phyloP scores from a whole-genome alignment of 2,888 invertebrate genomes.

The Trachelus troglodyta region DNA sequence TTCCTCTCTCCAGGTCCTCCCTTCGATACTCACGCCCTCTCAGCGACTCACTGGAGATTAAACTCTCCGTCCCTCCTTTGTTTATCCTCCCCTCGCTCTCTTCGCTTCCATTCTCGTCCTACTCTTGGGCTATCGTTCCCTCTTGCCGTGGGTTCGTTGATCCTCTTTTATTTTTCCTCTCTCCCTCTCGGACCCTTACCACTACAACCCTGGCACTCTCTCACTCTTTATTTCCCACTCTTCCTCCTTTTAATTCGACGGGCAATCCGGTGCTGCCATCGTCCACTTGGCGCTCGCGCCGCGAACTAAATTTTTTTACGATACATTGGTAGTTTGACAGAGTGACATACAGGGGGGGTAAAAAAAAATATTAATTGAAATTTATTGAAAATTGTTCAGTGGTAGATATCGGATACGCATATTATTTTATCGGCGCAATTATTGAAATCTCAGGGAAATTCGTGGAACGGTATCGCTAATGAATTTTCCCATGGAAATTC shows the following conservation, averaged over 20 bases:
- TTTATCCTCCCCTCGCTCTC: conserved; percentile 25
- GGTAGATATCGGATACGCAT: not conserved
- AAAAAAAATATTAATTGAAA: not conserved
- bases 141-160: not conserved
- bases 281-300: conserved; percentile 35
- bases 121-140: conserved; percentile 26
- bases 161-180: conserved; percentile 1
- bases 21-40: conserved; percentile 20
- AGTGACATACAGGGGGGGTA: not conserved
- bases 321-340: not conserved
- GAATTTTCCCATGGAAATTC: not conserved
- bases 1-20: conserved; percentile 20
- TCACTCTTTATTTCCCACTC: conserved; percentile 38
- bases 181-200: conserved; percentile 8
- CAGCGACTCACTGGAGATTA: conserved; percentile 14
- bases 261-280: conserved; percentile 55
- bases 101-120: not conserved
- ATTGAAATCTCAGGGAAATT: not conserved
- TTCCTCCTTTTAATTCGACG: conserved; percentile 19
- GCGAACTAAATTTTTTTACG: conserved; percentile 36
- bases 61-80: conserved; percentile 19
- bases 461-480: not conserved
- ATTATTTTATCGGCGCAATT: not conserved
- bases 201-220: conserved; percentile 12
- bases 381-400: not conserved